These are phyloP conservation scores for Melanophora roralis DNA, from an alignment of 2,888 invertebrate genomes.

Conservation along the genomic window DNA sequence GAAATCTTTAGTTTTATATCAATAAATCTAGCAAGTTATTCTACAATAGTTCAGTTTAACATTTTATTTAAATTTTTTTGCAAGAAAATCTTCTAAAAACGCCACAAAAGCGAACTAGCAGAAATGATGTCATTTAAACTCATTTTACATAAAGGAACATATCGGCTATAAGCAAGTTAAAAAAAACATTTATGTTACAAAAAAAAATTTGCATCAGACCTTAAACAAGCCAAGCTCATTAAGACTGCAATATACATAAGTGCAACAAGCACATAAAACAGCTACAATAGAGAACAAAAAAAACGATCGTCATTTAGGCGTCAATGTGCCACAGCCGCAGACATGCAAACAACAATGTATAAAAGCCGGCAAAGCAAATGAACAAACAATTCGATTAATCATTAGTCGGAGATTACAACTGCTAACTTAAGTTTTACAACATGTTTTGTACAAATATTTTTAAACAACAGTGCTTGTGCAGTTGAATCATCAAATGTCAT, in stretches of 20 bases:
- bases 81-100: no score
- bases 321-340: slow-evolving; percentile 39
- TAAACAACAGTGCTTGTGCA: background rate
- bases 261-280: slow-evolving; percentile 7
- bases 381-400: slow-evolving; percentile 53
- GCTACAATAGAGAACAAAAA: slow-evolving; percentile 14
- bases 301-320: slow-evolving; percentile 54
- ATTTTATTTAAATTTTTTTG: no score
- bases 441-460: slow-evolving; percentile 25
- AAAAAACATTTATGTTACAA: no score
- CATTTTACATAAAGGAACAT: no score
- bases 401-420: slow-evolving; percentile 19
- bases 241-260: slow-evolving; percentile 40
- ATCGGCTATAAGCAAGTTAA: no score
- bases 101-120: no score
- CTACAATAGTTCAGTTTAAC: no score
- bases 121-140: no score
- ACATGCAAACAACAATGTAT: slow-evolving; percentile 26
- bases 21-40: no score
- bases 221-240: slow-evolving; percentile 54
- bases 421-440: slow-evolving; percentile 18
- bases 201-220: slow-evolving; percentile 48
- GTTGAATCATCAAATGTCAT: slow-evolving; percentile 10
- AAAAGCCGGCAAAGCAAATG: slow-evolving; percentile 5
- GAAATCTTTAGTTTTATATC: no score